Evolutionary conservation across 1,140 invertebrate species (phyloP), one percentile per base, ranked within the genome.

Genomic region (Panagrolaimus sp.): DNA sequence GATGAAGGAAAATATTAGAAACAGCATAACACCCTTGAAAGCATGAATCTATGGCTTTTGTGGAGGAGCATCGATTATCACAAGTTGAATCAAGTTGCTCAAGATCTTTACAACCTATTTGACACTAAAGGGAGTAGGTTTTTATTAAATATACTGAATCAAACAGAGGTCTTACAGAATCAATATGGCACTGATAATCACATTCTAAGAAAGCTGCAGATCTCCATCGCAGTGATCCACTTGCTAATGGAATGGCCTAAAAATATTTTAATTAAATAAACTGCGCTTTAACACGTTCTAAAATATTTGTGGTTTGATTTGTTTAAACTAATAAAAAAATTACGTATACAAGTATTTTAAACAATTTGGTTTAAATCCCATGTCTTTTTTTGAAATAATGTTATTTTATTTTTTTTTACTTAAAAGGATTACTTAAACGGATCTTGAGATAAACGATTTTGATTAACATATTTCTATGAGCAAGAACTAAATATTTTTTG

Each of bases 11-110:
- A 21, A 79, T 66, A 21, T 78, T 77, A 5, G 76, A 58, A 44
- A 76, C 63, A 17, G 75, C 75, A 21, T 77, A 62, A n/a, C 75
- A 76, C 9, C 76, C 75, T 65, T 78, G 75, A 24, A 65, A 48
- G 43, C 75, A 76, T 73, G 75, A 77, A 15, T 70, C 66, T 5
- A 48, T 32, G 12, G 28, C 38, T n/a, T 62, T 45, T 6, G 55
- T 55, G 12, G 62, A 44, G 10, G 47, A 74, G 63, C 75, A 76
- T 4, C 73, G 67, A 14, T 38, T 24, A 43, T 76, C 68, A 55
- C 75, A 76, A 28, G 26, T 79, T 8, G 75, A 78, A 52, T 74
- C 64, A 2, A 67, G 43, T 9, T 63, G 69, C 17, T 76, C 75
- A 12, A 76, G 43, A 45, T 76, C 75, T 63, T 75, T 62, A 43